phyloP scores from a whole-genome alignment of 1,140 invertebrate genomes.

The Drosophila willistoni region DNA sequence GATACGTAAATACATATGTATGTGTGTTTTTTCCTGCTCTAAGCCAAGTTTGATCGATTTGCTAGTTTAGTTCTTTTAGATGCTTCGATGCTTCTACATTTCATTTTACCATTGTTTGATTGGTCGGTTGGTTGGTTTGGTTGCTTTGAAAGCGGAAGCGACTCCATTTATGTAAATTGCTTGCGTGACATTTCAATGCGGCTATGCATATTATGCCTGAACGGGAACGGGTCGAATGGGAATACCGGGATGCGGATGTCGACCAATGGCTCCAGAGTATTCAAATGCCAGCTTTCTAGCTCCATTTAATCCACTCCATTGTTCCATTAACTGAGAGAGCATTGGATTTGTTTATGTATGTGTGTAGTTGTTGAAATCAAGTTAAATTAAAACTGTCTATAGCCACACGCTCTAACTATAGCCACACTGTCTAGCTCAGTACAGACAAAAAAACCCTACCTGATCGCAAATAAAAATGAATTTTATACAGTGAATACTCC shows the following conservation, averaged over 20 bases:
- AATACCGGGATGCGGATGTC: no score
- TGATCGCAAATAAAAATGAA: no score
- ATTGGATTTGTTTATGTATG: neutral
- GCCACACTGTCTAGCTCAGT: neutral
- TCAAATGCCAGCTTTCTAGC: neutral
- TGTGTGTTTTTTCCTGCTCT: neutral
- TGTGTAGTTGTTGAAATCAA: neutral
- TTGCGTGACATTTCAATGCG: conserved; percentile 77
- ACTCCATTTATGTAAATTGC: conserved; percentile 80
- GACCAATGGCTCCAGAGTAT: neutral
- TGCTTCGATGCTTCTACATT: conserved; percentile 18
- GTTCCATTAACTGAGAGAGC: conserved; percentile 16
- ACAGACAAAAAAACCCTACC: no score
- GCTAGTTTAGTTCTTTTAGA: conserved; percentile 17
- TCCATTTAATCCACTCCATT: conserved; percentile 24
- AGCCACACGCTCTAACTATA: no score
- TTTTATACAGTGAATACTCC: no score
- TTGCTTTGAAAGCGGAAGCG: conserved; percentile 62
- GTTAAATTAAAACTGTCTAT: neutral
- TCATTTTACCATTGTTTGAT: conserved; percentile 53
- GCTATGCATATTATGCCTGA: conserved; percentile 54
- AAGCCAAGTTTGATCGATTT: conserved; percentile 18
- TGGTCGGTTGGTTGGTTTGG: conserved; percentile 34
- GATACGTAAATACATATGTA: no score
- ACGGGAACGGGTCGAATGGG: conserved; percentile 28